Evolutionary conservation across 1,140 invertebrate species (phyloP), one percentile per base, ranked within the genome.

Genomic region (Hylyphantes graminicola): DNA sequence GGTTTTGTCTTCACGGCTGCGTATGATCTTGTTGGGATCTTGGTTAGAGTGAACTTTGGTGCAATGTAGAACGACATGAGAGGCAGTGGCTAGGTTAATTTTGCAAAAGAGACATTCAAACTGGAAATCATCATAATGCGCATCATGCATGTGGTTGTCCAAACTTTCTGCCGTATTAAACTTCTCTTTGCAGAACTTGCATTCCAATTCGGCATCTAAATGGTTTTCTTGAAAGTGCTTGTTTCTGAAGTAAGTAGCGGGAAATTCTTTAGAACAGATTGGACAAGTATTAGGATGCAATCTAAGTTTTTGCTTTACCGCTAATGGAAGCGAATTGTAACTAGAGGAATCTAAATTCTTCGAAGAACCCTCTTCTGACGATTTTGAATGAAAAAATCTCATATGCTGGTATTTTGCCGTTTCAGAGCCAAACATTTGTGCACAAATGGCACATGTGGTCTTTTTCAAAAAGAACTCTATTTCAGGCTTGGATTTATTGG

Each of bases 391-490:
- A 17, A 65, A 59, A 17, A 75, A 48, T 17, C 76, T 76, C 8
- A 81, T 50, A 64, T 86, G 85, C 51, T 80, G 72, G 12, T 54
- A 17, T 65, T 81, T 86, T n/a, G 48, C 50, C 2, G 17, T 55
- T 50, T 74, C 70, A 51, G 77, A 63, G 8, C 13, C 78, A 86
- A 86, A 86, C 35, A 67, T 68, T 64, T 77, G 70, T 35, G 75
- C 81, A 68, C 85, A 86, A 59, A 78, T 65, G 48, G 70, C 21
- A 86, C 85, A 86, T 35, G 85, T 84, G 19, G 68, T 83, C n/a
- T 59, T 84, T 57, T 84, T 79, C 19, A 86, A 35, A 74, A 84
- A 86, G 15, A 21, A 54, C 55, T 79, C 53, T 12, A 84, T 79
- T 50, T 77, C 75, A 17, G 51, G 13, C 51, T 51, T 50, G 35